Base-by-base conservation (phyloP, 2,113 vertebrate genomes). In the Andinoacara biseriatus region DNA sequence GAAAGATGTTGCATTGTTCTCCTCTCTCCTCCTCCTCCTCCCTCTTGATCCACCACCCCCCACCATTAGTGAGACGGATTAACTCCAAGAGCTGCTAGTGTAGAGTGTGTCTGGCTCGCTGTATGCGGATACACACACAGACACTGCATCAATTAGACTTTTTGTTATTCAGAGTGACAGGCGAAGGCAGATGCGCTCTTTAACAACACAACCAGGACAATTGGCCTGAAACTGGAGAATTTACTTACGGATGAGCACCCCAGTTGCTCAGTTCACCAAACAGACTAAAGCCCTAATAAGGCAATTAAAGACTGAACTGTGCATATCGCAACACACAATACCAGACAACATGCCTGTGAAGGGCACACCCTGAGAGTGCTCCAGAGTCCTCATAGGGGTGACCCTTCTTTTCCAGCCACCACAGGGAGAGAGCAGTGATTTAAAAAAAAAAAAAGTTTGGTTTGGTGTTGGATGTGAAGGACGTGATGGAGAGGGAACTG, bases 41-140 rank as follows among this genome's bases (percentile, higher is more conserved):
- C 15, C 46, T 10, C 18, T 38, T 38, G 35, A 38, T 29, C 20
- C 82, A 58, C 79, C 15, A 75, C 46, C 89, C 86, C 85, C 88
- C 72, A 67, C 87, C 86, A 84, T 89, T 85, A 89, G 58, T 59
- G 87, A 91, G 91, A 87, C 84, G 74, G 93, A 94, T 95, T 94
- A 93, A 93, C 78, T 89, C 87, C 80, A 82, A 86, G 84, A 89
- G 91, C 89, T 62, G 76, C 85, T 74, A 17, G 88, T 74, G 62
- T 79, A 46, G 76, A 87, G 85, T 80, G 79, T 78, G 87, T 84
- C 85, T 90, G 89, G 74, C 78, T 86, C 3, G 17, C 62, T 75
- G 62, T 72, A 79, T 29, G 31, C 26, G 31, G 8, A 84, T 78
- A 87, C 80, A 90, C 56, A 79, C 79, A 81, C 60, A 81, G 35